Evolutionary conservation across 2,797 vertebrate genomes (phyloP).

Genomic region (Hybognathus amarus): DNA sequence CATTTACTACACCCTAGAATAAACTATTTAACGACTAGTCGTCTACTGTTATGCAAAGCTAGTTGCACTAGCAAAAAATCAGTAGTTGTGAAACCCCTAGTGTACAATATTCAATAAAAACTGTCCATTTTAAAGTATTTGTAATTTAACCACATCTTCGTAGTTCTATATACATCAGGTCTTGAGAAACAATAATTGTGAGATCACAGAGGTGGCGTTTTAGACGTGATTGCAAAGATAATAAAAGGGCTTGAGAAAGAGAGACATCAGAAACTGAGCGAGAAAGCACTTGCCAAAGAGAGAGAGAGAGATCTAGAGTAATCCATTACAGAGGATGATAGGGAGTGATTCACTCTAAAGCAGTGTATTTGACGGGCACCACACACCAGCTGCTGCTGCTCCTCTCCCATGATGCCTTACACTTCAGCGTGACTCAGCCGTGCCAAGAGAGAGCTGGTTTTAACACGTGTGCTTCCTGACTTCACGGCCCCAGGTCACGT

Average conservation of each 20-base stretch:
- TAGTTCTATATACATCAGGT: not conserved
- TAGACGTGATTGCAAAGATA: not conserved
- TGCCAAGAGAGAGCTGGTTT: slow-evolving; percentile 65
- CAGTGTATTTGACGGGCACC: slow-evolving; percentile 67
- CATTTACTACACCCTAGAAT: too few relatives aligned
- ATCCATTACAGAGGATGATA: slow-evolving; percentile 54
- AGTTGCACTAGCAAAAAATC: too few relatives aligned
- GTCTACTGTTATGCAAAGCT: too few relatives aligned
- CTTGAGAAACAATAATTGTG: not conserved
- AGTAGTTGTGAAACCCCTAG: too few relatives aligned
- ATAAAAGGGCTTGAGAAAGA: slow-evolving; percentile 4
- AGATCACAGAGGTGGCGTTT: slow-evolving; percentile 22
- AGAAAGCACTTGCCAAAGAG: not conserved
- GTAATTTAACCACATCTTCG: not conserved
- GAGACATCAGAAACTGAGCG: slow-evolving; percentile 1
- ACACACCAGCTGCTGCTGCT: slow-evolving; percentile 76
- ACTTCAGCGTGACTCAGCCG: slow-evolving; percentile 52
- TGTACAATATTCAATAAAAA: not conserved
- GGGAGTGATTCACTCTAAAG: slow-evolving; percentile 51
- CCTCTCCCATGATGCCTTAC: slow-evolving; percentile 45
- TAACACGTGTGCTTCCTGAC: slow-evolving; percentile 73
- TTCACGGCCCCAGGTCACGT: slow-evolving; percentile 72
- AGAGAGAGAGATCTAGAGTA: slow-evolving; percentile 15
- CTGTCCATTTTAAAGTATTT: not conserved
- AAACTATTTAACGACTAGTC: too few relatives aligned